Percentiles rank a stretch among this genome's conserved stretches.
phyloP scores from a whole-genome alignment of 2,797 vertebrate genomes.

The Muscicapa comitata region DNA sequence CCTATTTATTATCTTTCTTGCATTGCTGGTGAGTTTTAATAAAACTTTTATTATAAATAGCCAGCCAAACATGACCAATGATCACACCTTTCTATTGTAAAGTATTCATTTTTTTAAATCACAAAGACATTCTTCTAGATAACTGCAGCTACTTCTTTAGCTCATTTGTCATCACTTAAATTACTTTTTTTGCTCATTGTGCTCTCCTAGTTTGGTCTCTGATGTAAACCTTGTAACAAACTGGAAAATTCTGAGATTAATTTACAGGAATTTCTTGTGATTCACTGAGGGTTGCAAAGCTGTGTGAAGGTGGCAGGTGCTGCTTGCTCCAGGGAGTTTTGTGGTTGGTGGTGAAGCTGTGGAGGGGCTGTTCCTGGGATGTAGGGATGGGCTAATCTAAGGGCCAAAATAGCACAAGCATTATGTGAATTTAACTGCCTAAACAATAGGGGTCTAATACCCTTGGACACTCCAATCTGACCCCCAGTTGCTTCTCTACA shows the following conservation, averaged over 20 bases:
- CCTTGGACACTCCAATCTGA: background rate
- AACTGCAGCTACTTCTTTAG: background rate
- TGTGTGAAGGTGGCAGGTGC: background rate
- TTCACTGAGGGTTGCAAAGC: rapidly evolving
- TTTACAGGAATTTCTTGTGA: background rate
- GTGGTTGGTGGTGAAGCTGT: background rate
- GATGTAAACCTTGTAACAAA: background rate
- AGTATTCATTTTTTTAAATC: background rate
- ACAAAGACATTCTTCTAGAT: background rate
- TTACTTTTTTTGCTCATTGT: background rate
- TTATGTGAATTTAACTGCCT: background rate
- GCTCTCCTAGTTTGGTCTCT: background rate
- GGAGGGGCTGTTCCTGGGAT: background rate
- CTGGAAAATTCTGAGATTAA: background rate
- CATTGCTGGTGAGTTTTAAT: background rate
- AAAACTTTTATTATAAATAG: background rate
- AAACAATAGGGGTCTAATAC: background rate
- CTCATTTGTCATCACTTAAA: background rate
- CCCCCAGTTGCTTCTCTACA: background rate
- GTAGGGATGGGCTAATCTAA: background rate
- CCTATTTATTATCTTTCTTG: background rate
- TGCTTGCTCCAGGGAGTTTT: background rate
- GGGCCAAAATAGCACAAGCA: background rate
- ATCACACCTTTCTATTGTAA: background rate
- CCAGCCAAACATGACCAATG: background rate